Conservation (phyloP, 2,888 invertebrate species). For the Amphipyra berbera region DNA sequence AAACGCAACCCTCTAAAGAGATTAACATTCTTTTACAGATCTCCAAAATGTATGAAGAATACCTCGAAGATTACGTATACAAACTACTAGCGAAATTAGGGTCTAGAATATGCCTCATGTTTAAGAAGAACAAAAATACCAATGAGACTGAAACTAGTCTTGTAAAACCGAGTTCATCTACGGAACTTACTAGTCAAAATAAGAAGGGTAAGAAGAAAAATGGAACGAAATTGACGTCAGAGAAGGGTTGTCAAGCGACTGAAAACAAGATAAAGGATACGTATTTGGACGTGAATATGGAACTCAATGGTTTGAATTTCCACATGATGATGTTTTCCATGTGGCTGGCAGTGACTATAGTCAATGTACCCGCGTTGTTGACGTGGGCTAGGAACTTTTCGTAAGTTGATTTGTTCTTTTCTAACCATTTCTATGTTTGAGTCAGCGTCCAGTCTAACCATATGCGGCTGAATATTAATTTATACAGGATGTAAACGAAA, state of each 20-base stretch:
- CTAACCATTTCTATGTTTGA: no score
- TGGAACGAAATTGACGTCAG: slow-evolving; percentile 10
- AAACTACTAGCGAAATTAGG: slow-evolving; percentile 82
- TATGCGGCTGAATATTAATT: no score
- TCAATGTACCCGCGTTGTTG: slow-evolving; percentile 93
- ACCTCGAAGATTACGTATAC: slow-evolving; percentile 91
- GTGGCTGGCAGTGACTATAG: slow-evolving; percentile 91
- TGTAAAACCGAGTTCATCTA: slow-evolving; percentile 22
- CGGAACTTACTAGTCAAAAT: slow-evolving; percentile 18
- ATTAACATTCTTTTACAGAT: slow-evolving; percentile 83
- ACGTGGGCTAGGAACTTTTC: slow-evolving; percentile 95
- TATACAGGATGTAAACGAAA: no score
- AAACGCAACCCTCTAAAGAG: neutral
- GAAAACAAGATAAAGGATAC: slow-evolving; percentile 33
- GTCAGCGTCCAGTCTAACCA: no score
- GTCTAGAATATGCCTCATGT: slow-evolving; percentile 71
- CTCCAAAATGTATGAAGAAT: slow-evolving; percentile 94
- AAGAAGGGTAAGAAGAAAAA: slow-evolving; percentile 17
- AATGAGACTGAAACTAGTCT: slow-evolving; percentile 53
- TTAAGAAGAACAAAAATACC: slow-evolving; percentile 61
- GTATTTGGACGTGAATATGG: slow-evolving; percentile 65
- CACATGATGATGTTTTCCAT: slow-evolving; percentile 93
- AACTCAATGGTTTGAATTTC: slow-evolving; percentile 91
- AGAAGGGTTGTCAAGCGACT: slow-evolving; percentile 28
- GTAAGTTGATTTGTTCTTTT: slow-evolving; percentile 90